Evolutionary conservation across 2,113 vertebrate genomes (phyloP).

Genomic region (Thomomys bottae): DNA sequence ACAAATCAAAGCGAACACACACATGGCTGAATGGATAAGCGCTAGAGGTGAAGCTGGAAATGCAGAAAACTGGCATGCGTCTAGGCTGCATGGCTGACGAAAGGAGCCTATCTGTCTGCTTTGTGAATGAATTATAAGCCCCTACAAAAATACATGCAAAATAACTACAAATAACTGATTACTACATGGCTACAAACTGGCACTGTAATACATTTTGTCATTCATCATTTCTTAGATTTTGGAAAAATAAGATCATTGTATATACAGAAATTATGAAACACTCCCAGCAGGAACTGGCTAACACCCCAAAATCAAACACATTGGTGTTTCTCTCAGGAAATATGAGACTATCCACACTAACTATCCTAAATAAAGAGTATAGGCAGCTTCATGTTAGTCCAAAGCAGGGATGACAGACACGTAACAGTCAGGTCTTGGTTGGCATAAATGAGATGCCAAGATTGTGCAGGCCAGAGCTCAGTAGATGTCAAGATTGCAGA

Average conservation of each 20-base stretch:
- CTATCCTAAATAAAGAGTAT: background rate
- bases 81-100: background rate
- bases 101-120: background rate
- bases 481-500: background rate
- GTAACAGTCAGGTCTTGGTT: background rate
- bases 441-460: background rate
- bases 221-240: background rate
- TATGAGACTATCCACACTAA: background rate
- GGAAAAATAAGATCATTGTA: background rate
- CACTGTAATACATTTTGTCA: background rate
- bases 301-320: background rate
- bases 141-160: too few species aligned
- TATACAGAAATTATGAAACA: background rate
- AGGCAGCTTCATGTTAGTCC: background rate
- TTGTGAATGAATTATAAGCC: too few species aligned
- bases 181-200: background rate
- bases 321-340: background rate
- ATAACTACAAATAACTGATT: background rate
- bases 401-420: background rate
- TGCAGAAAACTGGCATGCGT: background rate
- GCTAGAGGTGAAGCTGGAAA: too few species aligned
- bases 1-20: too few species aligned
- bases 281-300: too few species aligned
- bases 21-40: too few species aligned
- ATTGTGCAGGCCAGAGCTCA: background rate